Conservation (phyloP, 2,797 vertebrate species). For the Loris lydekkerianus region DNA sequence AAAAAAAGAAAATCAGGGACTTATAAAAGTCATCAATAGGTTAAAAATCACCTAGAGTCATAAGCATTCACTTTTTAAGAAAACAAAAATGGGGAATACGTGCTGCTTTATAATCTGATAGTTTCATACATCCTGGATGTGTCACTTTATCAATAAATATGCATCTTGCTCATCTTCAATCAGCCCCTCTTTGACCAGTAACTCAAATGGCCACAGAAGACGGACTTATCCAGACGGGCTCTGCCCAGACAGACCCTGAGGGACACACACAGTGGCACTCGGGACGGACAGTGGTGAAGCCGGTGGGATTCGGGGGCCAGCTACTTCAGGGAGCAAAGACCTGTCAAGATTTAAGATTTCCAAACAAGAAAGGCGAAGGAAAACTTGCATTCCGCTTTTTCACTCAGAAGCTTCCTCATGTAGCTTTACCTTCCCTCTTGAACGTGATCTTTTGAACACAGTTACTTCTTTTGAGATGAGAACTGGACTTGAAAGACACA, state of each 20-base stretch:
- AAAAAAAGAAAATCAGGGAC: neutral
- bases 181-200: neutral
- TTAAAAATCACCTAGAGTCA: neutral
- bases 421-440: neutral
- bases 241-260: neutral
- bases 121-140: neutral
- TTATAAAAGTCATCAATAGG: neutral
- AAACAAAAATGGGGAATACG: neutral
- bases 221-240: neutral
- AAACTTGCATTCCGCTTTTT: neutral
- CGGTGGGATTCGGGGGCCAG: neutral
- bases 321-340: neutral
- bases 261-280: neutral
- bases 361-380: neutral
- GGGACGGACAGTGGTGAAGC: neutral
- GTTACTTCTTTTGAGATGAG: conserved; percentile 24
- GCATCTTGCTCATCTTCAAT: neutral
- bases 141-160: neutral
- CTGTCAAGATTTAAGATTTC: neutral
- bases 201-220: neutral
- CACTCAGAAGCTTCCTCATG: neutral
- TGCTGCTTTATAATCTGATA: neutral
- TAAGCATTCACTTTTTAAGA: neutral
- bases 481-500: conserved; percentile 29
- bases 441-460: neutral